Percentiles rank a stretch among this genome's conserved stretches.
Evolutionary conservation across 2,888 invertebrate species (phyloP).

Genomic region (Hololepta plana): DNA sequence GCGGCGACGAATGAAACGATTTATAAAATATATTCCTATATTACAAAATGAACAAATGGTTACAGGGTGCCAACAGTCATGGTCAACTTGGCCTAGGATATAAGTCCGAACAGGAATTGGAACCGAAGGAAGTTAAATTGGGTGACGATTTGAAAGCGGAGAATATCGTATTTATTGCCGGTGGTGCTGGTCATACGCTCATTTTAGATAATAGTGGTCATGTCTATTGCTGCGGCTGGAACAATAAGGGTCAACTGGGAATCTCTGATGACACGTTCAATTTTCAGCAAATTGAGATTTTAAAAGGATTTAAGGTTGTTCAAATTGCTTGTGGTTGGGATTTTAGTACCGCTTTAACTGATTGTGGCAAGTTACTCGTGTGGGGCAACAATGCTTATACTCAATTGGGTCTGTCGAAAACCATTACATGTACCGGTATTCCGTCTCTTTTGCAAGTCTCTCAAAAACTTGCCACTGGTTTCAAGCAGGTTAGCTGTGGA

Average conservation of each 20-base stretch:
- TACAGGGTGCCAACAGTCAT: slow-evolving; percentile 68
- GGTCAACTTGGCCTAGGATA: slow-evolving; percentile 58
- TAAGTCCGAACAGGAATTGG: slow-evolving; percentile 45
- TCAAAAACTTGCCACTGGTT: slow-evolving; percentile 29
- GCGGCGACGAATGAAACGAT: too few relatives aligned
- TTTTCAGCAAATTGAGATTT: slow-evolving; percentile 40
- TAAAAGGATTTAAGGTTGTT: slow-evolving; percentile 34
- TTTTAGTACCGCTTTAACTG: slow-evolving; percentile 54
- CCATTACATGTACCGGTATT: slow-evolving; percentile 25
- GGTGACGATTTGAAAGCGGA: slow-evolving; percentile 21
- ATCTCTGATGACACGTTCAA: slow-evolving; percentile 30
- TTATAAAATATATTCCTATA: slow-evolving; percentile 1
- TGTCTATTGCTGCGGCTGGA: slow-evolving; percentile 63
- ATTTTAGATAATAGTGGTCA: slow-evolving; percentile 46
- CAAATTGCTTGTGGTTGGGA: slow-evolving; percentile 69
- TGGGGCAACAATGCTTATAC: slow-evolving; percentile 74
- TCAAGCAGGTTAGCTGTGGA: slow-evolving; percentile 44
- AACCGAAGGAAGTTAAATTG: slow-evolving; percentile 29
- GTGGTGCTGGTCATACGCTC: slow-evolving; percentile 64
- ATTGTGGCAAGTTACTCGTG: slow-evolving; percentile 47
- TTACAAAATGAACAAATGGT: slow-evolving; percentile 5
- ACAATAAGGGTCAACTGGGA: slow-evolving; percentile 55
- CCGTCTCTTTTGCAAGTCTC: slow-evolving; percentile 26
- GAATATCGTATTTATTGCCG: slow-evolving; percentile 42
- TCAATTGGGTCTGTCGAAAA: slow-evolving; percentile 45